Base-by-base conservation (phyloP, 2,113 vertebrate genomes). In the Riparia riparia region DNA sequence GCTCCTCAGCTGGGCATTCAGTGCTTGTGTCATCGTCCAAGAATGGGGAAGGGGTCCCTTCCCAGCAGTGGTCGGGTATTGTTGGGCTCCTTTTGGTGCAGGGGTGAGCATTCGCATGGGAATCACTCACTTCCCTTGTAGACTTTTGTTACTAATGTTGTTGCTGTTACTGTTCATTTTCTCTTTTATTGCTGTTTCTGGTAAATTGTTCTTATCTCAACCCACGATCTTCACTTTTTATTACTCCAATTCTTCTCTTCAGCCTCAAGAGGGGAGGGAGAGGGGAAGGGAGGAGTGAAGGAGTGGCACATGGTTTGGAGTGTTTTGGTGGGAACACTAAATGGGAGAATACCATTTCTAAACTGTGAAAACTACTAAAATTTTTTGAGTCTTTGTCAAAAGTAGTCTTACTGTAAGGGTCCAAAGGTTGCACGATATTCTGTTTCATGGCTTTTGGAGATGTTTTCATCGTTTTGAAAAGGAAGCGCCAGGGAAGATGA, bases 41-140 rank as follows among this genome's bases (percentile, higher is more conserved):
- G 39, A 45, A 45, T 16, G 15, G 20, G 17, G 50, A 56, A 64
- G 34, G 24, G 29, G 2, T 63, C 19, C 6, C 34, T 63, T 54
- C 41, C 25, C 51, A 47, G 26, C 10, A 31, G 47, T 41, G 24
- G 13, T 49, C 0, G 0, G n/a, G 6, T 78, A 7, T 26, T 47
- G 44, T 44, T 61, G 25, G 31, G 14, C 20, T 86, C 37, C 37
- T 12, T 60, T 77, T 37, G 19, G 9, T 26, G 42, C 14, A 71
- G 41, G 10, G 25, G 13, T 71, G 17, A 56, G 25, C 25, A 17
- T 39, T 69, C 1, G 0, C 22, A 9, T 45, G 54, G 39, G 28
- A 61, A 39, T 70, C 2, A 1, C 28, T 61, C 6, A 2, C 56
- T 61, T 78, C 34, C 37, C 42, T 49, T 37, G 14, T 50, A 64